Percentiles rank a stretch among this genome's conserved stretches.
These are phyloP conservation scores for Drosophila nigromelanica DNA, from an alignment of 1,140 invertebrate species.

Conservation along the genomic window DNA sequence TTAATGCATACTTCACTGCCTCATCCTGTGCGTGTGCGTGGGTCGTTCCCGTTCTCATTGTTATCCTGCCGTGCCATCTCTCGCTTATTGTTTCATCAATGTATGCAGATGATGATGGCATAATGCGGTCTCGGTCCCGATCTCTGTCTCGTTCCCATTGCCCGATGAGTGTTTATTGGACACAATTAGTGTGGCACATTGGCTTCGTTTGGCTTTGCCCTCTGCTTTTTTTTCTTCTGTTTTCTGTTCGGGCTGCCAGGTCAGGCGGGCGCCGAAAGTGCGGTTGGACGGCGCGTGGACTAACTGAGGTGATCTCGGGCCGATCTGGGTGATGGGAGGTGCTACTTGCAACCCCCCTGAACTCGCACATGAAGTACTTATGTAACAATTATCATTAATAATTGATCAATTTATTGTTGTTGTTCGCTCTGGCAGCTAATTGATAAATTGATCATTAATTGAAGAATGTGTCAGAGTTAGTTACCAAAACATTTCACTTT, in stretches of 20 bases:
- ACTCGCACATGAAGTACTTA: conserved; percentile 7
- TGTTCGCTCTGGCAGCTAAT: conserved; percentile 15
- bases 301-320: conserved; percentile 38
- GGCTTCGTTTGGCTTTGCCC: conserved; percentile 55
- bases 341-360: conserved; percentile 34
- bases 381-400: conserved; percentile 21
- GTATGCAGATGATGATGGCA: conserved; percentile 80
- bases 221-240: conserved; percentile 8
- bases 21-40: conserved; percentile 77
- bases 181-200: conserved; percentile 81
- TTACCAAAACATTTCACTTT: conserved; percentile 13
- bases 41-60: conserved; percentile 58
- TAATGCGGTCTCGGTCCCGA: conserved; percentile 59
- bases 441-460: conserved; percentile 30
- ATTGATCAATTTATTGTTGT: conserved; percentile 30
- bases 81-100: conserved; percentile 81
- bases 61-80: conserved; percentile 78
- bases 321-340: conserved; percentile 15
- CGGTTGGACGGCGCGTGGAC: conserved; percentile 52
- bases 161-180: conserved; percentile 76
- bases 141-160: conserved; percentile 26
- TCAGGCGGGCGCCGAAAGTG: conserved; percentile 60
- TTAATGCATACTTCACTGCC: conserved; percentile 81
- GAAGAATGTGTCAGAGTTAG: not conserved
- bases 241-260: conserved; percentile 23